Base-by-base conservation (phyloP, 2,113 vertebrate genomes). In the Tiliqua scincoides region DNA sequence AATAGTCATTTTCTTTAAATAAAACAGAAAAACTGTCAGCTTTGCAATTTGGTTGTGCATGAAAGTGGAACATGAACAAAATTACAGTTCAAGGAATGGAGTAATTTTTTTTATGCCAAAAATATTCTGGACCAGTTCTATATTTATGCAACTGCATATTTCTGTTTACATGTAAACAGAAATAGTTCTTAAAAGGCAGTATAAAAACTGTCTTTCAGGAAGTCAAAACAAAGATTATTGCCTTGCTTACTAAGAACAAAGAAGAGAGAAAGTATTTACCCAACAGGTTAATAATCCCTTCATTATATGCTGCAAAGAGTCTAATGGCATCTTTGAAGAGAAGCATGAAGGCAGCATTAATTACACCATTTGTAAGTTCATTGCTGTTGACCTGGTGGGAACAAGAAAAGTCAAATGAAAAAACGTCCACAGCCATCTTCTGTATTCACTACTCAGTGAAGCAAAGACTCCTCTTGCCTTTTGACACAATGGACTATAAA, bases 321-420 rank as follows among this genome's bases (percentile, higher is more conserved):
- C 99, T 97, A 96, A 99, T 99, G 94, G 98, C 98, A 95, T 99
- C 99, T 98, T 99, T 99, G 97, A 99, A 99, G 89, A 99, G 98
- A 43, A 99, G 98, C 99, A 99, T 99, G 96, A 99, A 99, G 93
- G 98, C 98, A 95, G 98, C 98, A 93, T 99, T 99, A 97, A 99
- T 99, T 93, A 99, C 98, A 89, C 99, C 99, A 93, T 99, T 99
- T 94, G 98, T 99, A 92, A 99, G 98, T 95, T 99, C 99, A 85
- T 99, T 99, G 96, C 98, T 98, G 97, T 99, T 99, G 95, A 99
- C 98, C 98, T 99, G 90, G 85, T 35, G 73, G 93, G 37, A 94
- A 79, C 30, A 88, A n/a, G 54, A 67, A 83, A 94, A 43, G 84
- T 92, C 84, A 87, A 88, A 32, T 43, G 57, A 80, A 85, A 59